phyloP scores from a whole-genome alignment of 2,797 vertebrate species.

The Petrocephalus schoutedeni region DNA sequence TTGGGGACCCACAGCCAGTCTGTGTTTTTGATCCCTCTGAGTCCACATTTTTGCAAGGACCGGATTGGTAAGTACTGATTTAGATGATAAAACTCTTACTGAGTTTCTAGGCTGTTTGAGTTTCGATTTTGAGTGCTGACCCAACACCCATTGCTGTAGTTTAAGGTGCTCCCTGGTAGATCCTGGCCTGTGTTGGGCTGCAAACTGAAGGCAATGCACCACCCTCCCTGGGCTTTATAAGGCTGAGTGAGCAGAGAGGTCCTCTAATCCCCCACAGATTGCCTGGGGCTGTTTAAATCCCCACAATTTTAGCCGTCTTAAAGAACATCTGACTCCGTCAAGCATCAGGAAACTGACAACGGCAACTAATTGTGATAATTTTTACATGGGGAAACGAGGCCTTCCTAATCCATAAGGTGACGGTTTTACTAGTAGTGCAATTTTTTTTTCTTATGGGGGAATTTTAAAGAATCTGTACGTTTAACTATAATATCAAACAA shows the following conservation, averaged over 20 bases:
- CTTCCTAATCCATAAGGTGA: not conserved
- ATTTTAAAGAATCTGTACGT: not conserved
- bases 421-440: not conserved
- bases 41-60: not conserved
- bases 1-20: not conserved
- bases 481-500: not conserved
- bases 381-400: not conserved
- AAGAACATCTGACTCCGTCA: not conserved
- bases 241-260: not conserved
- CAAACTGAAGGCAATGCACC: not conserved
- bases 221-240: not conserved
- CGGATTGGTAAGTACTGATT: not conserved
- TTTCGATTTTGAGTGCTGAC: not conserved
- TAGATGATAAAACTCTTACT: not conserved
- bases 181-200: not conserved
- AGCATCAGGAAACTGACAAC: not conserved
- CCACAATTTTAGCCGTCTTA: conserved; percentile 11
- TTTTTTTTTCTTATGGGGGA: not conserved
- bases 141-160: not conserved
- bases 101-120: not conserved
- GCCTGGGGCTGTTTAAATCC: conserved; percentile 38
- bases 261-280: conserved; percentile 33
- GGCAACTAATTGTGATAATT: not conserved
- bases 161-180: not conserved
- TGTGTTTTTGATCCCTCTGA: not conserved